Conservation (phyloP, 2,888 invertebrate genomes). For the Drosophila suboccidentalis region DNA sequence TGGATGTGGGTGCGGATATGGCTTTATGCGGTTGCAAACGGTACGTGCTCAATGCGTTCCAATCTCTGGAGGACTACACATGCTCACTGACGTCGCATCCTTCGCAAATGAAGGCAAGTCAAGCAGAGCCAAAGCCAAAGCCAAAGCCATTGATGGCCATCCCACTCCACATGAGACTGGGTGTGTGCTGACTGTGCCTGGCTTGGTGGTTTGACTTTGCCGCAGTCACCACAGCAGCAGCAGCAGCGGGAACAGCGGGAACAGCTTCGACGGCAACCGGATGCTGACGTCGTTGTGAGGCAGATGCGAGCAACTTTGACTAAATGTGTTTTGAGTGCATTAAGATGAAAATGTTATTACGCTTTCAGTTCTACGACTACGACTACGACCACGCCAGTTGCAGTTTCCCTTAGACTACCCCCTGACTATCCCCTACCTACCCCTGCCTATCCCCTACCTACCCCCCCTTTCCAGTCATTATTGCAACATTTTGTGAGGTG, state of each 20-base stretch:
- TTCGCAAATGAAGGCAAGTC: conserved; percentile 57
- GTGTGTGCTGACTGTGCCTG: conserved; percentile 50
- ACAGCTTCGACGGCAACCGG: conserved; percentile 30
- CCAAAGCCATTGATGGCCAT: conserved; percentile 54
- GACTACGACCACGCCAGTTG: conserved; percentile 2
- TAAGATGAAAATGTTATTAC: conserved; percentile 79
- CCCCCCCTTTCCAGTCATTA: conserved; percentile 59
- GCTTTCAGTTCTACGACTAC: conserved; percentile 29
- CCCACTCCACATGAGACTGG: conserved; percentile 7
- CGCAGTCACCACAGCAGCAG: conserved; percentile 50
- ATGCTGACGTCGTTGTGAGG: conserved; percentile 58
- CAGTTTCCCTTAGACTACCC: not conserved
- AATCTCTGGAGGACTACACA: conserved; percentile 67
- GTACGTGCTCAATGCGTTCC: conserved; percentile 76
- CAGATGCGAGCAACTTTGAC: conserved; percentile 71
- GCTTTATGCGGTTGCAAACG: conserved; percentile 59
- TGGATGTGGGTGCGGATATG: conserved; percentile 6
- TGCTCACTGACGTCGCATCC: conserved; percentile 31
- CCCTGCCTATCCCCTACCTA: too few relatives aligned
- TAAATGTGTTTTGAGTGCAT: conserved; percentile 79
- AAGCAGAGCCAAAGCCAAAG: conserved; percentile 38
- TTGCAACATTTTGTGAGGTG: conserved; percentile 69
- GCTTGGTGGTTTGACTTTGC: conserved; percentile 58
- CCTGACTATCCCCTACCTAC: not conserved
- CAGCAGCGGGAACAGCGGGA: conserved; percentile 10